A percentile compares a stretch with the other conserved stretches of the same genome.
phyloP scores from a whole-genome alignment of 30 jellyfish, hydroid and myxozoan genomes.

The Aurelia coerulea region DNA sequence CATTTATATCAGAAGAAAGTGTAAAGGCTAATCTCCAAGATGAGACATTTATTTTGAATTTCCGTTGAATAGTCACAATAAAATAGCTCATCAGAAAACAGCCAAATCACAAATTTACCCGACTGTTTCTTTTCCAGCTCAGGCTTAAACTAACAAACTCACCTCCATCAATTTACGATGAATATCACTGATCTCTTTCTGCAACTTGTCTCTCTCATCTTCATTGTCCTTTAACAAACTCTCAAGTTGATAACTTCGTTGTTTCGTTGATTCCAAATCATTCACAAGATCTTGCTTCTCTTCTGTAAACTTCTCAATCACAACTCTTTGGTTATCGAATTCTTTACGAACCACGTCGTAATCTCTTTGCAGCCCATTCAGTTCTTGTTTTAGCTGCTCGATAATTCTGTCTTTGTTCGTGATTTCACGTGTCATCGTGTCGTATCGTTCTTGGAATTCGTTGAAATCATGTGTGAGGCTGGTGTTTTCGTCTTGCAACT shows the following conservation, averaged over 20 bases:
- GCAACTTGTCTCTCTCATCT: constrained; percentile 83
- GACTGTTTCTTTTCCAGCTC: no score
- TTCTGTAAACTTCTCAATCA: constrained; percentile 81
- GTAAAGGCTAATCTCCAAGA: no score
- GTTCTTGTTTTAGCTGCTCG: constrained; percentile 88
- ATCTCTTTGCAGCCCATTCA: constrained; percentile 64
- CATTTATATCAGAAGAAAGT: no score
- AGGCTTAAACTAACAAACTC: not conserved
- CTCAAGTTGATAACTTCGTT: constrained; percentile 88
- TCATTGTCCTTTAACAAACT: constrained; percentile 82
- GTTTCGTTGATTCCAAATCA: constrained; percentile 80
- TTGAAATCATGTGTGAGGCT: constrained; percentile 68
- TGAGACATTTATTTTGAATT: no score
- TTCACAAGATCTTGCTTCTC: constrained; percentile 86
- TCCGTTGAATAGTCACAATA: no score
- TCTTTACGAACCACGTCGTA: constrained; percentile 76
- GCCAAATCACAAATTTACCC: no score
- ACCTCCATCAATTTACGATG: constrained; percentile 81
- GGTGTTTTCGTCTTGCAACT: constrained; percentile 71
- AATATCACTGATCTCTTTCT: constrained; percentile 67
- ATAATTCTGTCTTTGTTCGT: constrained; percentile 87
- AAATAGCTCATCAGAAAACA: no score
- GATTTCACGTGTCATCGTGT: constrained; percentile 63
- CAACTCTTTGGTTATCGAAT: constrained; percentile 73
- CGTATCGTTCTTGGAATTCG: constrained; percentile 86